Percentiles rank a stretch among this genome's conserved stretches.
phyloP scores from a whole-genome alignment of 2,113 vertebrate genomes.

The Aptenodytes forsteri region DNA sequence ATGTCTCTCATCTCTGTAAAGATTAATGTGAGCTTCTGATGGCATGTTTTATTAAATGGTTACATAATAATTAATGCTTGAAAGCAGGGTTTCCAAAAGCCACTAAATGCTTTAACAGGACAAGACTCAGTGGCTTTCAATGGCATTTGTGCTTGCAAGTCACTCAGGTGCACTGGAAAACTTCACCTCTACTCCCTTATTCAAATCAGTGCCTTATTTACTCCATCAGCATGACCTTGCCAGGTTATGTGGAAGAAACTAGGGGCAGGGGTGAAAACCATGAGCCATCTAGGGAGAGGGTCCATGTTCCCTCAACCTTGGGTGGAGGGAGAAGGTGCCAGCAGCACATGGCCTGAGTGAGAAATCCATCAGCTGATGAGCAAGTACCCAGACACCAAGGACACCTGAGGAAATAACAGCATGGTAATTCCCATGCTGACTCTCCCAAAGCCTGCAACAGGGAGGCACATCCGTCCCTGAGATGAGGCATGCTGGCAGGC shows the following conservation, averaged over 20 bases:
- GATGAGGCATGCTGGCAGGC: background rate
- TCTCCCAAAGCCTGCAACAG: background rate
- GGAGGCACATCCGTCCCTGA: slow-evolving; percentile 12
- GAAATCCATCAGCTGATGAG: slow-evolving; percentile 22
- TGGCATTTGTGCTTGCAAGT: background rate
- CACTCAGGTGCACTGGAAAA: slow-evolving; percentile 20
- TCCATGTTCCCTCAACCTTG: background rate
- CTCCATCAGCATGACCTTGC: background rate
- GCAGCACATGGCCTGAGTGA: background rate
- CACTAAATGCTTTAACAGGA: slow-evolving; percentile 18
- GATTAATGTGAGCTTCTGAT: slow-evolving; percentile 24
- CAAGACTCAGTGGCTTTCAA: slow-evolving; percentile 2
- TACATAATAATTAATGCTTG: slow-evolving; percentile 32
- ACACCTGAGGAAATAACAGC: slow-evolving; percentile 24
- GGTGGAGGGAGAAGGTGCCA: background rate
- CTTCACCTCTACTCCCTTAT: slow-evolving; percentile 25
- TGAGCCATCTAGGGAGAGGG: background rate
- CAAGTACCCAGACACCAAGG: slow-evolving; percentile 27
- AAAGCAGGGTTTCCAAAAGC: slow-evolving; percentile 32
- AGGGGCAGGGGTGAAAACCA: background rate
- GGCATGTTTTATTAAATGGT: slow-evolving; percentile 32
- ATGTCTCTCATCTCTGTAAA: slow-evolving; percentile 10
- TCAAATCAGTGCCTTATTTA: slow-evolving; percentile 42
- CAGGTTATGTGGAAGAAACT: background rate
- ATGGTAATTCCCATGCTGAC: background rate